phyloP scores from a whole-genome alignment of 2,888 invertebrate genomes.

The Hirudinaria manillensis region DNA sequence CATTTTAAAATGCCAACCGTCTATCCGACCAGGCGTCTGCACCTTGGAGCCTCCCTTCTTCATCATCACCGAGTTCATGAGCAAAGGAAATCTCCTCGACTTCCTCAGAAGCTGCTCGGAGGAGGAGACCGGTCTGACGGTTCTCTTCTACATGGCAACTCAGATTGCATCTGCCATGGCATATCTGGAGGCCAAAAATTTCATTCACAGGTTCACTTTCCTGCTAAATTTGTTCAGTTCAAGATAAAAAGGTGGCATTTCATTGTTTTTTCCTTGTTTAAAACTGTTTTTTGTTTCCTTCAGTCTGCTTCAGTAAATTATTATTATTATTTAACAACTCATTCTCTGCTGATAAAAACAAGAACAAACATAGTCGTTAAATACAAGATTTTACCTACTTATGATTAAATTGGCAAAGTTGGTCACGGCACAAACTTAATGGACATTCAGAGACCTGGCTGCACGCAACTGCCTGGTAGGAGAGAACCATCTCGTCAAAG shows the following conservation, averaged over 20 bases:
- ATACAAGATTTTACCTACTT: no score
- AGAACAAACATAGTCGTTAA: no score
- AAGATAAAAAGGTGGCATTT: neutral
- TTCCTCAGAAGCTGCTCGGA: constrained; percentile 68
- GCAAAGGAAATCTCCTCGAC: constrained; percentile 91
- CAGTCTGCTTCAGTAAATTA: no score
- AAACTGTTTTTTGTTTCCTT: no score
- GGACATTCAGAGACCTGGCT: constrained; percentile 74
- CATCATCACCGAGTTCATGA: constrained; percentile 99
- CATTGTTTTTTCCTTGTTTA: no score
- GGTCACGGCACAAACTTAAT: no score
- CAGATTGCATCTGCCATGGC: constrained; percentile 99
- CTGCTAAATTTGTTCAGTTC: neutral
- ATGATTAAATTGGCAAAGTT: no score
- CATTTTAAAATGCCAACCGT: no score
- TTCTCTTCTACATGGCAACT: constrained; percentile 97
- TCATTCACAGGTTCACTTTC: constrained; percentile 62
- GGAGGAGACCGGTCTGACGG: constrained; percentile 75
- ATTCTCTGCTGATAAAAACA: no score
- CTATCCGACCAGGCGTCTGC: constrained; percentile 59
- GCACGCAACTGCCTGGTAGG: constrained; percentile 98
- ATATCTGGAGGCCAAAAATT: constrained; percentile 87
- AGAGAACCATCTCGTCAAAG: constrained; percentile 93
- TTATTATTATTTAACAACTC: no score
- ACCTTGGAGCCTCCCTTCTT: constrained; percentile 89